Conservation (phyloP, 2,888 invertebrate species). For the Oligia latruncula region DNA sequence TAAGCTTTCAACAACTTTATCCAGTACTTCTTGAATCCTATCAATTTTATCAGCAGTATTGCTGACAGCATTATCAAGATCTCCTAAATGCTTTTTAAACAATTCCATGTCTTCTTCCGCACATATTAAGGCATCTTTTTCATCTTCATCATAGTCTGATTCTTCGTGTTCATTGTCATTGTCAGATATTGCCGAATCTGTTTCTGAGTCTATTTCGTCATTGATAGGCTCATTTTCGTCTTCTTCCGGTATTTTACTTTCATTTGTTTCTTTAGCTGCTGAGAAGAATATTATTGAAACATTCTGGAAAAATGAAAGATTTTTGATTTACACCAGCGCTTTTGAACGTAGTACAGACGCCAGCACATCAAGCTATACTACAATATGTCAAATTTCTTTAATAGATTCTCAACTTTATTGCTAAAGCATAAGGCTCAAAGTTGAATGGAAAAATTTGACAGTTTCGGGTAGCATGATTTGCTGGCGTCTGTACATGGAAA, state of each 20-base stretch:
- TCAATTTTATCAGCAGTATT: constrained; percentile 89
- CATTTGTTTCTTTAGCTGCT: constrained; percentile 92
- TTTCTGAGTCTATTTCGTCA: constrained; percentile 73
- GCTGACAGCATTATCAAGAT: constrained; percentile 89
- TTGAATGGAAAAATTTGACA: no score
- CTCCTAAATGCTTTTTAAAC: constrained; percentile 87
- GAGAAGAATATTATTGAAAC: constrained; percentile 97
- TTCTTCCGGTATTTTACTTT: constrained; percentile 84
- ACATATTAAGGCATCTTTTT: constrained; percentile 75
- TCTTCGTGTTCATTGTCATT: constrained; percentile 64
- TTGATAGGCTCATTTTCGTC: constrained; percentile 66
- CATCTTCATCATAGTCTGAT: constrained; percentile 69
- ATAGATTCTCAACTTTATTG: no score
- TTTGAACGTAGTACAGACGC: not conserved
- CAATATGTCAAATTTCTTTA: no score
- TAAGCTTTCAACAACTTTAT: constrained; percentile 82
- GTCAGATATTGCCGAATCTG: constrained; percentile 79
- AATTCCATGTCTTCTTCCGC: constrained; percentile 85
- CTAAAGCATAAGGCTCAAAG: no score
- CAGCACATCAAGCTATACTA: no score
- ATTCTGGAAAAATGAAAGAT: constrained; percentile 78
- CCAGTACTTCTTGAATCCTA: constrained; percentile 88
- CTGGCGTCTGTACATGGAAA: no score
- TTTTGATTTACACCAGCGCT: not conserved
- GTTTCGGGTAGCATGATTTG: no score